Evolutionary conservation across 2,113 vertebrate genomes (phyloP), one percentile per base, ranked within the genome.

Genomic region (Theristicus caerulescens): DNA sequence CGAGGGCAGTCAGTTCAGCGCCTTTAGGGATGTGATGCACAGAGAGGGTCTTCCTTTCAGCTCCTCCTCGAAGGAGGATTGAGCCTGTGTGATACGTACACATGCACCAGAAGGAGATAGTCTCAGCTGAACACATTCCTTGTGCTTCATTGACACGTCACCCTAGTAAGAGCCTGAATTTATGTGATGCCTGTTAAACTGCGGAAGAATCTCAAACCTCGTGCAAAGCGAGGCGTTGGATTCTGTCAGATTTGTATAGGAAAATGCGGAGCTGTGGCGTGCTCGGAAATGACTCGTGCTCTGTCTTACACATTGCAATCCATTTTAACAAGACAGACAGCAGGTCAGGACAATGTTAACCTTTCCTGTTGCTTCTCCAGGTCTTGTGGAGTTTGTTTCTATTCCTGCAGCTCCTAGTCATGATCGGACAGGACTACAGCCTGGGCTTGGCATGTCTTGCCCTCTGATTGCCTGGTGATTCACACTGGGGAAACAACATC

Each of bases 1-100:
- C 4, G 0, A 24, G 40, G 16, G 6, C 6, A 5, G 34, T 16
- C 13, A 2, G 3, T n/a, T 38, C 34, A 20, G 42, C 1, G 1
- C 26, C 85, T 47, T 59, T 32, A 51, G 42, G 61, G 65, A 59
- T n/a, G 70, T 0, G 15, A 22, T 54, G 83, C 10, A 1, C 4
- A 5, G 40, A 14, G 85, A 85, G 21, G 52, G 31, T n/a, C 83
- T 36, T 65, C 36, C 66, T 71, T 86, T 58, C 80, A 46, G 66
- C 79, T 32, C 32, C 70, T 72, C 72, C 83, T 55, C 21, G 65
- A 25, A 42, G 70, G 73, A 44, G 22, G 52, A 40, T 13, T 27
- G 81, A 88, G 73, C 58, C 61, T 11, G 32, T 40, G 62, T 5
- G 22, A n/a, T 18, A 15, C 8, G 6, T 57, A 27, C 38, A 25